Percentiles rank a stretch among this genome's conserved stretches.
Evolutionary conservation across 1,140 invertebrate species (phyloP).

Genomic region (Calliopsis andreniformis): DNA sequence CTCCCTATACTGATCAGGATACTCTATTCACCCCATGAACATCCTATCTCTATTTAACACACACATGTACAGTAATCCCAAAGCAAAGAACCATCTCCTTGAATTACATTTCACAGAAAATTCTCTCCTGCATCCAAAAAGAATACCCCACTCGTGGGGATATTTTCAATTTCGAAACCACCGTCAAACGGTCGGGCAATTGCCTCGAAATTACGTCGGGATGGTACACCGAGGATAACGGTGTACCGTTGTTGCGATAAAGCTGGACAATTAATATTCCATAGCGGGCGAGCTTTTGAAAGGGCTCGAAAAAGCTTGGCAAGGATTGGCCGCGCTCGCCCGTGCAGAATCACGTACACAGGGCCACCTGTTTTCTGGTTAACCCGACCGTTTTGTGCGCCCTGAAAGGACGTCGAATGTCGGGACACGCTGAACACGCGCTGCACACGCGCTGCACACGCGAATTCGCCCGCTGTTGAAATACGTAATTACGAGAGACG

Average conservation of each 20-base stretch:
- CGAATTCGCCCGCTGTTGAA: neutral
- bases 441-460: neutral
- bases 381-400: conserved; percentile 6
- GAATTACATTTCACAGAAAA: too few species aligned
- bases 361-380: conserved; percentile 2
- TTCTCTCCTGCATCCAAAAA: too few species aligned
- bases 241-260: conserved; percentile 53
- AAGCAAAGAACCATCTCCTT: too few species aligned
- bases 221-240: conserved; percentile 58
- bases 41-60: too few species aligned
- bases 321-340: conserved; percentile 33
- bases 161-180: conserved; percentile 36
- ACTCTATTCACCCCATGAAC: too few species aligned
- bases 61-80: too few species aligned
- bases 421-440: neutral
- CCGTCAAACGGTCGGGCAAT: conserved; percentile 46
- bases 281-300: conserved; percentile 58
- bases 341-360: conserved; percentile 8
- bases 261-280: conserved; percentile 65
- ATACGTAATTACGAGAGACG: too few species aligned
- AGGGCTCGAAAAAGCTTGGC: conserved; percentile 51
- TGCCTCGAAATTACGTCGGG: conserved; percentile 58
- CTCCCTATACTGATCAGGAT: too few species aligned
- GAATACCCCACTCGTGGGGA: too few species aligned
- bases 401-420: conserved; percentile 24